phyloP scores from a whole-genome alignment of 2,797 vertebrate species.

The Apogon talboti region DNA sequence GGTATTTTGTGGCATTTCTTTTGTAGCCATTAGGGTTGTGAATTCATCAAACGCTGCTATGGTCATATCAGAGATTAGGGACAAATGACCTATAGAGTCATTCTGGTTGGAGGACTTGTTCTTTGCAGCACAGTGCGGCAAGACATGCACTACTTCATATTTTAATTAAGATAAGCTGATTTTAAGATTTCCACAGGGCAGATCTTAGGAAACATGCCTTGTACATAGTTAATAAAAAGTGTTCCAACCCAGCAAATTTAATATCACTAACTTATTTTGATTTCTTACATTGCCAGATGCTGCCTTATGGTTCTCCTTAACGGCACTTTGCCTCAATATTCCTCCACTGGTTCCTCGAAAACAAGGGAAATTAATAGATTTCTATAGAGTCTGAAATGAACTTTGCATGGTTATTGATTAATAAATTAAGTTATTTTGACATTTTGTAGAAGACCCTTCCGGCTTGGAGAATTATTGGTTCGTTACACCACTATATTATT shows the following conservation, averaged over 20 bases:
- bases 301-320: constrained; percentile 11
- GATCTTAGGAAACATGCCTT: constrained; percentile 11
- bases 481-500: constrained; percentile 61
- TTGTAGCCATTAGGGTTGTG: no score
- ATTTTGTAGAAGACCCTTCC: constrained; percentile 43
- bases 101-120: no score
- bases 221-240: constrained; percentile 10
- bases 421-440: constrained; percentile 60
- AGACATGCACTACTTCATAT: neutral
- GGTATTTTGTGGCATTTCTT: no score
- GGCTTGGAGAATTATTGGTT: constrained; percentile 58
- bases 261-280: constrained; percentile 32
- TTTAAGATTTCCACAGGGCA: constrained; percentile 20
- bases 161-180: constrained; percentile 19
- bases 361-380: constrained; percentile 43
- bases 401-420: constrained; percentile 56
- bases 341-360: constrained; percentile 27
- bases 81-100: no score
- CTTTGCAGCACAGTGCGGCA: neutral
- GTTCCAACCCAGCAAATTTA: constrained; percentile 27
- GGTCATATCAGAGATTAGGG: no score
- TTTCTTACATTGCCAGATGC: constrained; percentile 4
- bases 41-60: no score
- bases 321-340: constrained; percentile 19
- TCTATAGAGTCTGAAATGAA: constrained; percentile 36